These are phyloP conservation scores for Buathra laborator DNA, from an alignment of 2,888 invertebrate genomes.

Conservation along the genomic window DNA sequence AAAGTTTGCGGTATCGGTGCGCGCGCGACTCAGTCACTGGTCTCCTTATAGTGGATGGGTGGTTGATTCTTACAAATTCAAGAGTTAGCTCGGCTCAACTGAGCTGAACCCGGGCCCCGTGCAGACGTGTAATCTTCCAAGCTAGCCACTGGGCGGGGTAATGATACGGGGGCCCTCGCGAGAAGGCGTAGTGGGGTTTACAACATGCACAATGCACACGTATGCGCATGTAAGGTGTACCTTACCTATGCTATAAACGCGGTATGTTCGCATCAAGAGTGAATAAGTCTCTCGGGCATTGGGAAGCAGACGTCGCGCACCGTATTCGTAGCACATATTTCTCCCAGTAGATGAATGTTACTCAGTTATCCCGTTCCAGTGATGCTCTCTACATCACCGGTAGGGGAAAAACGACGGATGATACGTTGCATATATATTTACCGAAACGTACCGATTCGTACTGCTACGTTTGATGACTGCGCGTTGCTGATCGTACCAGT, in stretches of 20 bases:
- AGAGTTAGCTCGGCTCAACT: conserved; percentile 70
- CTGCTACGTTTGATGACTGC: background rate
- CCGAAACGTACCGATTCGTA: conserved; percentile 1
- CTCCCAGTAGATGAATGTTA: background rate
- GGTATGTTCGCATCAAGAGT: conserved; percentile 44
- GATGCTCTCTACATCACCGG: background rate
- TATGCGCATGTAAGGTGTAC: conserved; percentile 39
- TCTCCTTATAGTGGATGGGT: conserved; percentile 31
- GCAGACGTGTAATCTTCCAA: conserved; percentile 84
- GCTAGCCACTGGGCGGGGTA: conserved; percentile 85
- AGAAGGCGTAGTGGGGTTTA: conserved; percentile 77
- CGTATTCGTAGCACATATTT: conserved; percentile 21
- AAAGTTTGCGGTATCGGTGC: conserved; percentile 30
- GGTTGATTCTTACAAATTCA: conserved; percentile 70
- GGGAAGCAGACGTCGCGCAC: conserved; percentile 14
- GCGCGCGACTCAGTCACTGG: conserved; percentile 25
- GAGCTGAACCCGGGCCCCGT: conserved; percentile 65
- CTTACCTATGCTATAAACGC: background rate
- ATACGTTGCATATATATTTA: conserved; percentile 21
- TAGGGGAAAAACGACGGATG: conserved; percentile 16
- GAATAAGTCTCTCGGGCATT: conserved; percentile 35
- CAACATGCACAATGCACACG: conserved; percentile 60
- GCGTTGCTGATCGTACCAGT: background rate
- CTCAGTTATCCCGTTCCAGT: conserved; percentile 29
- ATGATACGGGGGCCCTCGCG: conserved; percentile 81